phyloP scores from a whole-genome alignment of 2,888 invertebrate genomes.

The Hipparchia sbordonii region DNA sequence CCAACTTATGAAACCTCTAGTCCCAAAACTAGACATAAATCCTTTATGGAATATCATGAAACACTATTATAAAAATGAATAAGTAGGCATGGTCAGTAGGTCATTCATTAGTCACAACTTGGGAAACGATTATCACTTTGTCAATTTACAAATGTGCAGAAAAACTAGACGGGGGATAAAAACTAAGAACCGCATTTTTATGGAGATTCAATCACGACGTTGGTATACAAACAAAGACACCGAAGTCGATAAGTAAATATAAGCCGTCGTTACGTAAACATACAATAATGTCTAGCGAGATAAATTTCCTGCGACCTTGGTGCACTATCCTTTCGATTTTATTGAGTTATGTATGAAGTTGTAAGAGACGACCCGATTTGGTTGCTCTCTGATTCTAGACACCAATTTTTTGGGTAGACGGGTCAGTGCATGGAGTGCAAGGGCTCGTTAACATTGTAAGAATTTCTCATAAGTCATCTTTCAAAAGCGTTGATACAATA shows the following conservation, averaged over 20 bases:
- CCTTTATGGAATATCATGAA: too few species aligned
- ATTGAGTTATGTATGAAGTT: slow-evolving; percentile 18
- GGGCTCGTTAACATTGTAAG: not conserved
- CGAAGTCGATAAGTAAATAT: not conserved
- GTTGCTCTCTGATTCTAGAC: not conserved
- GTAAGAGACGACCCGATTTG: slow-evolving; percentile 1
- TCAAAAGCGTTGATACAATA: too few species aligned
- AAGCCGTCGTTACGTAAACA: slow-evolving; percentile 13
- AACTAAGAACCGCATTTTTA: slow-evolving; percentile 12
- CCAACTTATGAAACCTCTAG: too few species aligned
- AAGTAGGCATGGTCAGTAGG: not conserved
- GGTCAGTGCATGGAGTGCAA: not conserved
- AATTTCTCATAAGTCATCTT: not conserved
- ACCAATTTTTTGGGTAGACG: not conserved
- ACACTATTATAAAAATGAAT: too few species aligned
- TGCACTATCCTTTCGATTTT: slow-evolving; percentile 41
- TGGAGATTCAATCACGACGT: slow-evolving; percentile 6
- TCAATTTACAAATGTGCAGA: slow-evolving; percentile 2
- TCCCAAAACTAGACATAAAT: too few species aligned
- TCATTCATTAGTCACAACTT: too few species aligned
- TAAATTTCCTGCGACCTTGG: slow-evolving; percentile 38
- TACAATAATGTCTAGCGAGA: slow-evolving; percentile 29
- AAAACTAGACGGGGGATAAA: not conserved
- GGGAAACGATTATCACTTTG: not conserved
- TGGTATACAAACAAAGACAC: slow-evolving; percentile 7